Conservation (phyloP, 1,140 invertebrate genomes). For the Caenorhabditis elegans region WBcel235 BX284606.5:13595001-13595500, state of each 20-base stretch:
- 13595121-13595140: slow-evolving; percentile 30
- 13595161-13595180: slow-evolving; percentile 2
- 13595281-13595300: too few species aligned
- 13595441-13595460: background rate
- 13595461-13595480: background rate
- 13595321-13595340: slow-evolving; percentile 5
- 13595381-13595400: background rate
- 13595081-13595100: too few species aligned
- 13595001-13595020: too few species aligned
- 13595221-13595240: too few species aligned
- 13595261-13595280: too few species aligned
- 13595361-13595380: background rate
- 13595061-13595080: too few species aligned
- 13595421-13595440: background rate
- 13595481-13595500: background rate
- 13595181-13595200: background rate
- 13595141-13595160: slow-evolving; percentile 18
- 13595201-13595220: too few species aligned
- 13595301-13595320: background rate
- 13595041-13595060: too few species aligned
- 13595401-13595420: background rate
- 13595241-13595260: too few species aligned
- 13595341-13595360: background rate
- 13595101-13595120: too few species aligned
- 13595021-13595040: too few species aligned